These are phyloP conservation scores for Thera obeliscata DNA, from an alignment of 2,888 invertebrate genomes.

Conservation along the genomic window DNA sequence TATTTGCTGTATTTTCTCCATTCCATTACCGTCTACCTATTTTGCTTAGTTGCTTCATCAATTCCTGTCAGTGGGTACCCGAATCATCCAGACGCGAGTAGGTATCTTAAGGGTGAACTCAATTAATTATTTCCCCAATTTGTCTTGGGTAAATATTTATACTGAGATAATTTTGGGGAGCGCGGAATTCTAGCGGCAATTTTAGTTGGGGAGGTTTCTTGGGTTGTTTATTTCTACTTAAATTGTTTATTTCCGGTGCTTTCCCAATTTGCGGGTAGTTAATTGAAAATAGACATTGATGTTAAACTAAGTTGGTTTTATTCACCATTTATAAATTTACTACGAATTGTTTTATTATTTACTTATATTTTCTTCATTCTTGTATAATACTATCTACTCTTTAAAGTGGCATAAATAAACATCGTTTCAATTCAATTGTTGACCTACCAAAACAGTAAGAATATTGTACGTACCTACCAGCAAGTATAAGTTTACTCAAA, in stretches of 20 bases:
- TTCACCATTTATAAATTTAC: too few species aligned
- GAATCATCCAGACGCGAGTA: conserved; percentile 12
- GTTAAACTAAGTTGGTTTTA: too few species aligned
- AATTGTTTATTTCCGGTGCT: conserved; percentile 3
- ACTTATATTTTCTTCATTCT: too few species aligned
- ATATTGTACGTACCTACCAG: too few species aligned
- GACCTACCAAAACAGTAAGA: too few species aligned
- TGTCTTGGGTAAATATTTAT: conserved; percentile 33
- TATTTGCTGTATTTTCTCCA: background rate
- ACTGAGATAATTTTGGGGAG: conserved; percentile 25
- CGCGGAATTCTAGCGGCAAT: conserved; percentile 11
- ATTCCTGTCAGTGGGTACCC: conserved; percentile 5
- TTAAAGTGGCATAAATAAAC: too few species aligned
- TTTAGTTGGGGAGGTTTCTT: conserved; percentile 1
- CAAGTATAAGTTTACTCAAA: too few species aligned
- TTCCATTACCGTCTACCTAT: background rate
- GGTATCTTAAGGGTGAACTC: conserved; percentile 6
- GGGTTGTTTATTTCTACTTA: conserved; percentile 8
- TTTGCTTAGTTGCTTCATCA: conserved; percentile 13
- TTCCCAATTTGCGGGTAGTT: background rate
- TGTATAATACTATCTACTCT: too few species aligned
- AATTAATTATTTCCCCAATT: conserved; percentile 33
- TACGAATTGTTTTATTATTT: too few species aligned
- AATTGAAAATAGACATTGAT: background rate
- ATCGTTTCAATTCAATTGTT: too few species aligned